Evolutionary conservation across 1,140 invertebrate genomes (phyloP), one percentile per base, ranked within the genome.

Genomic region (Macrobrachium rosenbergii): DNA sequence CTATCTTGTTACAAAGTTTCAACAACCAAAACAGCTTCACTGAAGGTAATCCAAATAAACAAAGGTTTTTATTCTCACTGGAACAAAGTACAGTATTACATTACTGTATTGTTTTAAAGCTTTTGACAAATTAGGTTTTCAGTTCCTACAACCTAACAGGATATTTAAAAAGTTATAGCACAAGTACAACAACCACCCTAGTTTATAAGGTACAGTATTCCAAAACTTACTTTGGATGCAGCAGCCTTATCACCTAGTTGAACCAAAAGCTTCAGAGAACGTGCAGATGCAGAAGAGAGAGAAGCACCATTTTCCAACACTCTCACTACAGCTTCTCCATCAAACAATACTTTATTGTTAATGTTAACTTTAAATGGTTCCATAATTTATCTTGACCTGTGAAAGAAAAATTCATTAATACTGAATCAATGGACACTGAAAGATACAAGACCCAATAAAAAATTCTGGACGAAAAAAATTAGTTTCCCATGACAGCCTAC

Each of bases 201-300:
- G 58, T 19, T 12, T 52, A 43, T 19, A 78, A 78, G 23, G 19
- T 17, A 0, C 19, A 78, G n/a, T 12, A 78, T n/a, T 12, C n/a
- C 45, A 3, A 69, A 69, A 21, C 64, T 83, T 83, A 37, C 28
- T 64, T 59, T 62, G 21, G 82, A 43, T 19, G 58, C 52, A 21
- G 82, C 17, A 52, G 73, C 37, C n/a, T 63, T 83, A 45, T 45
- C 59, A 19, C 67, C 58, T 17, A 83, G 73, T 19, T 83, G 72
- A 17, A 83, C 82, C 82, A 77, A 28, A 19, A 83, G 17, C 59
- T 64, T 83, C 21, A 83, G 72, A 37, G 12, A 59, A 19, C 82
- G 73, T n/a, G 19, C 37, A 21, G 73, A 76, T 23, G 82, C 82
- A 62, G 82, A 21, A 76, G 82, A 23, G 16, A 83, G 17, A 10